These are phyloP conservation scores for Dermatemys mawii DNA, from an alignment of 2,113 vertebrate genomes.

Conservation along the genomic window DNA sequence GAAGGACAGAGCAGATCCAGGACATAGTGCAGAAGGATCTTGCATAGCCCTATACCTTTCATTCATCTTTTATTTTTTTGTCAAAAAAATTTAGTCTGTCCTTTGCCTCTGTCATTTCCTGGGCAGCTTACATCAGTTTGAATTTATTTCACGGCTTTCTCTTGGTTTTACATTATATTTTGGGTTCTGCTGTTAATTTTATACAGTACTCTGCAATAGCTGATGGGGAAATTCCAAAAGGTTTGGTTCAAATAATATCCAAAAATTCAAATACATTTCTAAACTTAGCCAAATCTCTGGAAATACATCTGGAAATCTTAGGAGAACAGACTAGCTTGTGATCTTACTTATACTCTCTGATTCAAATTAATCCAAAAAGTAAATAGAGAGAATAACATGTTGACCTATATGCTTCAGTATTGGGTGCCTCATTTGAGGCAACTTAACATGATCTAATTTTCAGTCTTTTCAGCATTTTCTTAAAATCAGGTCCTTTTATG, in stretches of 20 bases:
- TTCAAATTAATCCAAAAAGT: not conserved
- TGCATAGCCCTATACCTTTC: not conserved
- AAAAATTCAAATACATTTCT: not conserved
- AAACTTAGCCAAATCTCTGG: not conserved
- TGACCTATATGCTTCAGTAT: not conserved
- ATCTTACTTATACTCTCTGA: not conserved
- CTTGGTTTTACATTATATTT: not conserved
- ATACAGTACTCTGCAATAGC: accelerated
- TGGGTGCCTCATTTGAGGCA: accelerated
- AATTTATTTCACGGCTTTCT: not conserved
- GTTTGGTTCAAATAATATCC: not conserved
- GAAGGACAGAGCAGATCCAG: not conserved
- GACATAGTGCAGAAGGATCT: not conserved
- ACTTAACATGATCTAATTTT: not conserved
- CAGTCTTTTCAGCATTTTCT: not conserved
- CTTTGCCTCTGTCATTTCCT: not conserved
- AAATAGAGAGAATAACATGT: accelerated
- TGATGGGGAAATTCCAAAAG: not conserved
- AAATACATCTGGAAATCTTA: not conserved
- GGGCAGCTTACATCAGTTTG: conserved; percentile 17
- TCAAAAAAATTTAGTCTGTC: not conserved
- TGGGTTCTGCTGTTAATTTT: not conserved
- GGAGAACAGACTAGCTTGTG: not conserved
- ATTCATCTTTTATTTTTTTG: conserved; percentile 27
- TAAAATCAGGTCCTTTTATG: not conserved